Evolutionary conservation across 2,797 vertebrate species (phyloP), one percentile per base, ranked within the genome.

Genomic region (Borostomias antarcticus): DNA sequence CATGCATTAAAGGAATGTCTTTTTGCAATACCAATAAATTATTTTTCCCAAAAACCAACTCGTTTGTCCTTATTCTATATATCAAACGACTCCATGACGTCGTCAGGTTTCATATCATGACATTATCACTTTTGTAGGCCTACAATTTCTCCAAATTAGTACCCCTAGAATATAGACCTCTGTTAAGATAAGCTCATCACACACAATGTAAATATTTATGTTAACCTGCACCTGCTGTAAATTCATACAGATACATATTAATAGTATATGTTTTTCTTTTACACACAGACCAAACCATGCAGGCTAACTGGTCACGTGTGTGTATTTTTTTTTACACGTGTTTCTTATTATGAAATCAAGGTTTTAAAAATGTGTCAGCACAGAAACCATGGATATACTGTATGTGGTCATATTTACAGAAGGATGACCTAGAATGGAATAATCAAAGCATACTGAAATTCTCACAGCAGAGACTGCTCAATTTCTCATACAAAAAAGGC

Each of bases 1-100:
- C 62, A 65, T 83, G 63, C 64, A 73, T 79, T 67, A 60, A 45
- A 68, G 53, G 71, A 52, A 47, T 56, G 19, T 75, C 68, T 59
- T 77, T 29, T 72, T 75, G 58, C 74, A 32, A 43, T 73, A 89
- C 80, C 70, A 52, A 64, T 63, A 58, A 91, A 91, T 92, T 92
- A 92, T 92, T 87, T 75, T 78, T 43, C 2, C 15, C 15, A 43
- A 13, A 43, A 4, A 17, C 40, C 40, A 7, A 43, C 11, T 64
- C 62, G 64, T 79, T 68, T 76, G 35, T 78, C 37, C 15, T 82
- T 66, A 37, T 84, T 75, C 37, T 2, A 40, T 53, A 11, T 43
- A 10, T 11, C 0, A 1, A 33, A 17, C 10, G n/a, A 50, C 47
- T 23, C 17, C 47, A 28, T n/a, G n/a, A n/a, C n/a, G n/a, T n/a